Evolutionary conservation across 2,888 invertebrate species (phyloP), one percentile per base, ranked within the genome.

Genomic region (Rhorus exstirpatorius): DNA sequence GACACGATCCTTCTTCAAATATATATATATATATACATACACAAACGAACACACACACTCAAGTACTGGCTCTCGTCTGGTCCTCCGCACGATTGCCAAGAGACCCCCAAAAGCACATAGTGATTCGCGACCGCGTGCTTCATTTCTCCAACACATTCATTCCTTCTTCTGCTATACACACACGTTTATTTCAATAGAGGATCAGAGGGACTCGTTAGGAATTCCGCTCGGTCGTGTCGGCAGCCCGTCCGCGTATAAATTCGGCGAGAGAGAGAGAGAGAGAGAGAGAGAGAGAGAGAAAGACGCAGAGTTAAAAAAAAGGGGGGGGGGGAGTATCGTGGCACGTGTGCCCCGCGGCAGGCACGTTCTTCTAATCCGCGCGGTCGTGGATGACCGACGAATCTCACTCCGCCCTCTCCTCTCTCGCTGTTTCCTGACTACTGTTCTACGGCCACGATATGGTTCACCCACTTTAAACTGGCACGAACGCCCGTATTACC

Each of bases 281-380:
- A 51, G 60, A 17, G 68, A 14, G 60, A 8, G 14, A 19, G 61
- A 41, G 58, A 70, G 19, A n/a, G 10, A 58, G 8, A 61, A 55
- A 19, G 53, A 72, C 78, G 68, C 72, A n/a, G n/a, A n/a, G n/a
- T n/a, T n/a, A n/a, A n/a, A n/a, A n/a, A n/a, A n/a, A n/a, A n/a
- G n/a, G n/a, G n/a, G n/a, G n/a, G 78, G 85, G 80, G 81, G 71
- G 49, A 60, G 65, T 67, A 35, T 49, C 12, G 17, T 80, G 85
- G 87, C 89, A 89, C 89, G 89, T 89, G 89, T 87, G 86, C 81
- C 83, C 76, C 78, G 83, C 83, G 87, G 86, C 86, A 85, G 84
- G 89, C 89, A 89, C 89, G 89, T 89, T 89, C 89, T 87, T 89
- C 88, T 88, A 89, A 89, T 89, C 88, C 87, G 86, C 86, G 86